Conservation (phyloP, 2,797 vertebrate species). For the Lophura swinhoii region DNA sequence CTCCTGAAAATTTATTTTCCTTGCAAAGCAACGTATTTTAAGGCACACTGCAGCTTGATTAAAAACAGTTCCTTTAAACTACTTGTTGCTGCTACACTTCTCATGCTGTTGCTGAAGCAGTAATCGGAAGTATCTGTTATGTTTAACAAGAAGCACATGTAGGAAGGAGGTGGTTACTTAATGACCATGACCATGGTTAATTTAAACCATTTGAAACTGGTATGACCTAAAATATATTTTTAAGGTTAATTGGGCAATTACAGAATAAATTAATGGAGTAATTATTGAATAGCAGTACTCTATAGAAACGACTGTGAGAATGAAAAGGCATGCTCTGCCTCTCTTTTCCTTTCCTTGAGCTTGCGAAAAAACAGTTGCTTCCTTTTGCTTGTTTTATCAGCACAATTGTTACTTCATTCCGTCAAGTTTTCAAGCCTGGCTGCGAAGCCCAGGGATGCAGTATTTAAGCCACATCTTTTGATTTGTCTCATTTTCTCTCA, state of each 20-base stretch:
- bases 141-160: conserved; percentile 23
- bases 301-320: conserved; percentile 49
- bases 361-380: neutral
- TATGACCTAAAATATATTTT: neutral
- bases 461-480: conserved; percentile 1
- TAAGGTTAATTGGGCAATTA: conserved; percentile 21
- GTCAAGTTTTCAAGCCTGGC: neutral
- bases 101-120: neutral
- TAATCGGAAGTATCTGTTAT: neutral
- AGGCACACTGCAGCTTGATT: neutral
- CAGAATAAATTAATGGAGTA: neutral
- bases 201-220: neutral
- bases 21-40: neutral
- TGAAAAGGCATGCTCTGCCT: conserved; percentile 28
- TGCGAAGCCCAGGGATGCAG: neutral
- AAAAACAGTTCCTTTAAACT: neutral
- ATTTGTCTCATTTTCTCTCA: conserved; percentile 10
- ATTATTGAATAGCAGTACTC: conserved; percentile 37
- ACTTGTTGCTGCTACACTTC: neutral
- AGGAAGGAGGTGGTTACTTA: neutral
- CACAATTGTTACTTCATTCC: conserved; percentile 7
- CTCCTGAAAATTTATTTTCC: neutral
- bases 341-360: neutral
- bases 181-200: neutral
- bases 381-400: neutral